phyloP scores from a whole-genome alignment of 2,888 invertebrate species.

The Brachypalpus laphriformis region DNA sequence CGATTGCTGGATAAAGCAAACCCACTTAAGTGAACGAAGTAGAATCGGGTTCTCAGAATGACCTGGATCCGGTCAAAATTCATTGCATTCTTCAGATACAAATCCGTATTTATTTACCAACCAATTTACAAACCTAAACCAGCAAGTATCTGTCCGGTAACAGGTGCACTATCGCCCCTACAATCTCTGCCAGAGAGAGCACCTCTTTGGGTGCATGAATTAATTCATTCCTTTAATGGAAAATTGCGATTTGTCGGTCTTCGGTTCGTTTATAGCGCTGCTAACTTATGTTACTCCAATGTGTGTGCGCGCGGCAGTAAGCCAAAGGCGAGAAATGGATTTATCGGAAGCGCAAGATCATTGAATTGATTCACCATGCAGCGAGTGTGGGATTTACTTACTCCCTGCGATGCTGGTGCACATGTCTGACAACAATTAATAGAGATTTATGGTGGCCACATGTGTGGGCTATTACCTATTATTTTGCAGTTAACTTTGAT shows the following conservation, averaged over 20 bases:
- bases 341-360: slow-evolving; percentile 62
- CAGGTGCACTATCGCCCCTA: slow-evolving; percentile 62
- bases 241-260: slow-evolving; percentile 59
- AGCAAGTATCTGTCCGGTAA: slow-evolving; percentile 14
- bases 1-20: slow-evolving; percentile 41
- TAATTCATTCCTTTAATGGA: slow-evolving; percentile 66
- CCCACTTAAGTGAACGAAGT: slow-evolving; percentile 10
- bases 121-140: slow-evolving; percentile 18
- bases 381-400: slow-evolving; percentile 59
- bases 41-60: slow-evolving; percentile 7
- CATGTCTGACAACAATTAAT: slow-evolving; percentile 32
- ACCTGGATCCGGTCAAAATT: slow-evolving; percentile 25
- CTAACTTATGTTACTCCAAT: not conserved
- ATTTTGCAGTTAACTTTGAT: slow-evolving; percentile 24
- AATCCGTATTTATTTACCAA: slow-evolving; percentile 28
- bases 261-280: slow-evolving; percentile 17
- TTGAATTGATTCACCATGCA: slow-evolving; percentile 55
- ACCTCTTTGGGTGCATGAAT: slow-evolving; percentile 62
- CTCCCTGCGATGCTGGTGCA: slow-evolving; percentile 18
- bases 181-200: slow-evolving; percentile 23
- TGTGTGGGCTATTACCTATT: not conserved
- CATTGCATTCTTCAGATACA: slow-evolving; percentile 12
- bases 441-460: slow-evolving; percentile 39
- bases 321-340: slow-evolving; percentile 44
- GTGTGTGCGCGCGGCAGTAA: slow-evolving; percentile 1